Evolutionary conservation across 2,888 invertebrate species (phyloP).

Genomic region (Neoaliturus tenellus): DNA sequence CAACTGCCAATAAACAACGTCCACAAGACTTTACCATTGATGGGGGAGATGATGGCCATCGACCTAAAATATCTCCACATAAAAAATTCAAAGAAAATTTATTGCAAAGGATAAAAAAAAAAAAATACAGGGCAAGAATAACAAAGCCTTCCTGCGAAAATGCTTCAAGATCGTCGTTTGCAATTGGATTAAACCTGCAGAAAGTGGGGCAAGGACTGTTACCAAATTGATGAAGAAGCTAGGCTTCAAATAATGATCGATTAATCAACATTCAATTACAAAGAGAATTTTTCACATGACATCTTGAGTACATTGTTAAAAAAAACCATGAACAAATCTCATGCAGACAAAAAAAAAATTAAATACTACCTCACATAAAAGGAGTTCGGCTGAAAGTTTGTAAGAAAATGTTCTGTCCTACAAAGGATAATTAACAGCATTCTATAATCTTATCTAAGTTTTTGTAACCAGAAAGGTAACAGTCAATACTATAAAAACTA

Average conservation of each 20-base stretch:
- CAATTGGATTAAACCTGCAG: not conserved
- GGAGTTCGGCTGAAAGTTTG: not conserved
- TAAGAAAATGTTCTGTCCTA: not conserved
- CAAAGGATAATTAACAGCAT: no score
- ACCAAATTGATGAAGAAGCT: constrained; percentile 8
- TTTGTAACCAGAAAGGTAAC: no score
- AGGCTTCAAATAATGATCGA: not conserved
- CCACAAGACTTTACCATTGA: not conserved
- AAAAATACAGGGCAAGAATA: no score
- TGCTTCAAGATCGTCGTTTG: constrained; percentile 8
- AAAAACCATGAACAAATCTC: not conserved
- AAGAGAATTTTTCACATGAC: not conserved
- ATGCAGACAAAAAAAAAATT: not conserved
- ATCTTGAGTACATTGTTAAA: not conserved
- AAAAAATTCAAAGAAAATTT: no score
- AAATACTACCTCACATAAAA: not conserved
- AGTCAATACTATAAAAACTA: no score
- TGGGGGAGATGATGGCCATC: not conserved
- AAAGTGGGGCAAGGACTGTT: not conserved
- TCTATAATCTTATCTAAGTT: no score
- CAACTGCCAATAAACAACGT: not conserved
- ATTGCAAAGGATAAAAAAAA: no score
- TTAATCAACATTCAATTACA: not conserved
- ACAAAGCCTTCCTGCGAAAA: no score
- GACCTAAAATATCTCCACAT: not conserved